phyloP scores from a whole-genome alignment of 2,888 invertebrate species.

The Spisula subtruncata region DNA sequence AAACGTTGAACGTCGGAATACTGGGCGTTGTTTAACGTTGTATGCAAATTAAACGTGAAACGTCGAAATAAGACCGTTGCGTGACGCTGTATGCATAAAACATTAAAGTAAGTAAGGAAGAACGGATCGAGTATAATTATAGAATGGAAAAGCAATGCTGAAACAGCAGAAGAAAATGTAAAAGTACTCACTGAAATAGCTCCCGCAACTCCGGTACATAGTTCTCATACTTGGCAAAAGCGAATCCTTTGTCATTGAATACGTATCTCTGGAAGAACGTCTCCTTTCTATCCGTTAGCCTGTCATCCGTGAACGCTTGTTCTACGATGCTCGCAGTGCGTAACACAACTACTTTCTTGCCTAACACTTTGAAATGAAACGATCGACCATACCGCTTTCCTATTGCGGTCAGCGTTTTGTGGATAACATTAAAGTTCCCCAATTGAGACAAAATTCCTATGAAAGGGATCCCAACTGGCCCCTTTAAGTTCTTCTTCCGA shows the following conservation, averaged over 20 bases:
- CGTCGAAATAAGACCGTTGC: background rate
- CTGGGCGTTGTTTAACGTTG: background rate
- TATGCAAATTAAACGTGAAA: background rate
- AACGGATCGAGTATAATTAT: too few relatives aligned
- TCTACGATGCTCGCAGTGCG: slow-evolving; percentile 60
- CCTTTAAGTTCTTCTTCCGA: slow-evolving; percentile 32
- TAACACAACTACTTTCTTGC: slow-evolving; percentile 58
- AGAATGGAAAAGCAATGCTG: too few relatives aligned
- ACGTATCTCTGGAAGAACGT: slow-evolving; percentile 67
- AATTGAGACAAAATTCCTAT: slow-evolving; percentile 58
- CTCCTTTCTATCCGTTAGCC: slow-evolving; percentile 50
- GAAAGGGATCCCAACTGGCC: slow-evolving; percentile 64
- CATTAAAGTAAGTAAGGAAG: too few relatives aligned
- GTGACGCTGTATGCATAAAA: background rate
- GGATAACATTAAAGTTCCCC: slow-evolving; percentile 54
- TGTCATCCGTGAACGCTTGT: slow-evolving; percentile 44
- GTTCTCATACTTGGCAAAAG: slow-evolving; percentile 60
- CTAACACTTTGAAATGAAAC: slow-evolving; percentile 60
- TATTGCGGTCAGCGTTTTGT: slow-evolving; percentile 62
- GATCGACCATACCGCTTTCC: slow-evolving; percentile 59
- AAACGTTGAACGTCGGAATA: background rate
- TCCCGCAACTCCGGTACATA: slow-evolving; percentile 55
- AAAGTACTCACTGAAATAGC: slow-evolving; percentile 58
- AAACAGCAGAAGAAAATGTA: too few relatives aligned
- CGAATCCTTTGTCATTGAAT: slow-evolving; percentile 61